Percentiles rank a stretch among this genome's conserved stretches.
Conservation (phyloP, 2,113 vertebrate genomes). For the Neopipo cinnamomea region DNA sequence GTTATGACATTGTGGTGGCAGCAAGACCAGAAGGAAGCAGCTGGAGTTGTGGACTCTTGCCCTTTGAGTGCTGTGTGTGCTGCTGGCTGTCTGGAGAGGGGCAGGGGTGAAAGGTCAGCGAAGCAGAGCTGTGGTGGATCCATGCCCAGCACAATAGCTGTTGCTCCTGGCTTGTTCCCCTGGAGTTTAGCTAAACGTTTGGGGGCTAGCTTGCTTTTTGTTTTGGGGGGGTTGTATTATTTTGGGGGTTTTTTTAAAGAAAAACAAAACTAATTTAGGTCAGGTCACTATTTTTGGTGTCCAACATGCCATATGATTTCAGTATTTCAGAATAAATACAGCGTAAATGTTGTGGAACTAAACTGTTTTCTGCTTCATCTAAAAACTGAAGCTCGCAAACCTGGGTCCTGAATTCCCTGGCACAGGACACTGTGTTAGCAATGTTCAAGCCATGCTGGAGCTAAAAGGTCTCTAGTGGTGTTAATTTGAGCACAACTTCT, state of each 20-base stretch:
- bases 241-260: neutral
- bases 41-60: slow-evolving; percentile 29
- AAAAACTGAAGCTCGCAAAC: neutral
- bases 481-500: neutral
- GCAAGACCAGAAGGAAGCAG: slow-evolving; percentile 36
- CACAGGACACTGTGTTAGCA: neutral
- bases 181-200: neutral
- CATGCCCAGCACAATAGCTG: neutral
- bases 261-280: neutral
- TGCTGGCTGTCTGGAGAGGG: neutral
- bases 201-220: neutral
- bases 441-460: neutral
- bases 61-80: neutral
- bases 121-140: neutral
- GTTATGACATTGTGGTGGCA: slow-evolving; percentile 33
- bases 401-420: neutral
- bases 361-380: neutral
- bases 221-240: neutral
- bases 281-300: neutral
- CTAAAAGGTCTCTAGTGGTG: neutral
- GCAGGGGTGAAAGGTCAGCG: fast-evolving
- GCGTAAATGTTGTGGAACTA: neutral
- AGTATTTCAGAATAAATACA: neutral
- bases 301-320: neutral
- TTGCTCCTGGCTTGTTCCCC: neutral